phyloP scores from a whole-genome alignment of 2,113 vertebrate species.

The Oreocharis arfaki region DNA sequence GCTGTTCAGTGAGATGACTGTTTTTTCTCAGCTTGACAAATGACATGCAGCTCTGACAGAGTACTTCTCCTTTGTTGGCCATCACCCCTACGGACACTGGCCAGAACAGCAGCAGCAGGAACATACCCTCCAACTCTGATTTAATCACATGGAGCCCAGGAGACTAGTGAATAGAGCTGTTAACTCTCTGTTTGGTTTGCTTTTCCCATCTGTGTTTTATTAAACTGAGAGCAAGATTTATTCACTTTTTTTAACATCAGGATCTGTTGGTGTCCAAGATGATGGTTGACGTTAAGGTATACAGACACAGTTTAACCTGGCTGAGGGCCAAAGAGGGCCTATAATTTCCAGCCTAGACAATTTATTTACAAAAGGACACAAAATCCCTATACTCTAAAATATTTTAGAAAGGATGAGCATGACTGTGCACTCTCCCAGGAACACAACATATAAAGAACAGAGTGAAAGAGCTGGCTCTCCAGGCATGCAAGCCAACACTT shows the following conservation, averaged over 20 bases:
- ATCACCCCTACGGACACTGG: conserved; percentile 56
- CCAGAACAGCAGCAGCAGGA: conserved; percentile 64
- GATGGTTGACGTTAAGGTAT: conserved; percentile 44
- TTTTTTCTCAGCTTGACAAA: conserved; percentile 54
- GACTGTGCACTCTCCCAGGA: neutral
- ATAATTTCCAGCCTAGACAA: conserved; percentile 11
- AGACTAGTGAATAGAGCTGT: conserved; percentile 56
- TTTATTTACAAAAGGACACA: conserved; percentile 38
- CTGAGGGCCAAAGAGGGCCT: neutral
- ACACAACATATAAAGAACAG: neutral
- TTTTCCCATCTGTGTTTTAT: conserved; percentile 66
- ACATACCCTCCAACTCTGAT: conserved; percentile 41
- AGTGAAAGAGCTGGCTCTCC: neutral
- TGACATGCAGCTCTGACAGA: conserved; percentile 37
- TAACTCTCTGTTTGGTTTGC: conserved; percentile 52
- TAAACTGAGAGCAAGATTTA: conserved; percentile 49
- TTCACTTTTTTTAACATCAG: conserved; percentile 28
- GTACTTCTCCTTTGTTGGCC: conserved; percentile 40
- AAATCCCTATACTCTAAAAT: conserved; percentile 5
- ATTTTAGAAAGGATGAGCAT: conserved; percentile 9
- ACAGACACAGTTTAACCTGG: conserved; percentile 46
- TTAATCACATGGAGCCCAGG: conserved; percentile 56
- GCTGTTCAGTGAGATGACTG: conserved; percentile 14
- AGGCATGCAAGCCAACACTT: conserved; percentile 20
- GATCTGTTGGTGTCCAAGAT: conserved; percentile 39